Conservation (phyloP, 2,113 vertebrate genomes). For the Pleuronectes platessa region DNA sequence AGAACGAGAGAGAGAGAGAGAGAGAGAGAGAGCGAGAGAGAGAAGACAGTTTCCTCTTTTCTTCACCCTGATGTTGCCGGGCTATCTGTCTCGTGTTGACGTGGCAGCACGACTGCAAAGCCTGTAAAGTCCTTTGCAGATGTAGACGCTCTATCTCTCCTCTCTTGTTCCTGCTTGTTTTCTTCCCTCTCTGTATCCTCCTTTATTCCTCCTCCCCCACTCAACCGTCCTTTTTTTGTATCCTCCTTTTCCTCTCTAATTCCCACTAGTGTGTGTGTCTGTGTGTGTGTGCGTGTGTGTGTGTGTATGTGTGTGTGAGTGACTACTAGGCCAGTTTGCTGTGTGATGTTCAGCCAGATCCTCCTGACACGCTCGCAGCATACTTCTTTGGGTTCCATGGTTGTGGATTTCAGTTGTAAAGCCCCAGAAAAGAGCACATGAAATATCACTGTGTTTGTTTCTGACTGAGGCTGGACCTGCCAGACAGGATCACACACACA, state of each 20-base stretch:
- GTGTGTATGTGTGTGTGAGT: constrained; percentile 5
- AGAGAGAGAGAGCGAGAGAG: neutral
- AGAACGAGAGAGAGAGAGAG: neutral
- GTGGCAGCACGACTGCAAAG: constrained; percentile 72
- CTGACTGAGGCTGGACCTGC: constrained; percentile 9
- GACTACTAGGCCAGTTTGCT: constrained; percentile 59
- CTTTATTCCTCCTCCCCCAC: constrained; percentile 25
- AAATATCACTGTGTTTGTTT: constrained; percentile 49
- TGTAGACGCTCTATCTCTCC: constrained; percentile 54
- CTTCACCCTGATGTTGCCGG: constrained; percentile 35
- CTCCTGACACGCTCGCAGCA: constrained; percentile 58
- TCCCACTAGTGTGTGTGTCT: constrained; percentile 33
- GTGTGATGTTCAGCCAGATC: constrained; percentile 75
- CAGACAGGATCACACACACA: neutral
- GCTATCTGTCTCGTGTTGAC: constrained; percentile 68
- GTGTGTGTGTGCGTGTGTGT: constrained; percentile 12
- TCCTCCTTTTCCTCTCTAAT: constrained; percentile 38
- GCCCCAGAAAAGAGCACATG: constrained; percentile 51
- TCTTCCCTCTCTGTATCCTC: constrained; percentile 18
- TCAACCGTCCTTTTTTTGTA: constrained; percentile 30
- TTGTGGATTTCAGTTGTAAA: constrained; percentile 60
- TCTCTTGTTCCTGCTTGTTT: constrained; percentile 38
- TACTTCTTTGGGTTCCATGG: constrained; percentile 39
- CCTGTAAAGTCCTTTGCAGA: constrained; percentile 71
- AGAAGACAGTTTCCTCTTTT: constrained; percentile 13